A percentile compares a stretch with the other conserved stretches of the same genome.
Conservation (phyloP, 2,888 invertebrate species). For the Dasypogon diadema region DNA sequence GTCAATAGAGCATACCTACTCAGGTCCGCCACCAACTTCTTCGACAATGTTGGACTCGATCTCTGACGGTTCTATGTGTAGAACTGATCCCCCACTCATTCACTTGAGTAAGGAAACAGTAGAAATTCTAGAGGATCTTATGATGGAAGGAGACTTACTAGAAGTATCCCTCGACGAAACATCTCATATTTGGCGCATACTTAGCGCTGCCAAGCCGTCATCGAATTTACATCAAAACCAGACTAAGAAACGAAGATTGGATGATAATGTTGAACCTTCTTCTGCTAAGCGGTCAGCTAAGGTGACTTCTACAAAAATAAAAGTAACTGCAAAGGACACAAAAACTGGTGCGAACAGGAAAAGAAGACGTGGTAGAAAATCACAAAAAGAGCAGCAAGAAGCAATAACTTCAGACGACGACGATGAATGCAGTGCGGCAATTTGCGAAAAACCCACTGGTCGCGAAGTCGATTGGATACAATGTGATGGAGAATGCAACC, state of each 20-base stretch:
- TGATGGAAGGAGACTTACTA: slow-evolving; percentile 92
- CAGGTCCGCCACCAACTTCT: slow-evolving; percentile 41
- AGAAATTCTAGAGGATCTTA: slow-evolving; percentile 79
- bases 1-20: slow-evolving; percentile 57
- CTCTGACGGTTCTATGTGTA: background rate
- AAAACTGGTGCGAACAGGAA: slow-evolving; percentile 19
- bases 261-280: slow-evolving; percentile 46
- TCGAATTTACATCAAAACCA: slow-evolving; percentile 62
- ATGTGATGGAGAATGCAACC: slow-evolving; percentile 95
- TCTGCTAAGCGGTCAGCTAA: slow-evolving; percentile 41
- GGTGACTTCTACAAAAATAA: slow-evolving; percentile 50
- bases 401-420: slow-evolving; percentile 72
- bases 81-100: slow-evolving; percentile 55
- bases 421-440: slow-evolving; percentile 80
- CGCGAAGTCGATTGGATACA: slow-evolving; percentile 97
- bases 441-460: slow-evolving; percentile 80
- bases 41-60: slow-evolving; percentile 55
- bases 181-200: slow-evolving; percentile 80
- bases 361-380: slow-evolving; percentile 51
- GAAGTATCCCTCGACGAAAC: slow-evolving; percentile 91
- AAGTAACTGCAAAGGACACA: slow-evolving; percentile 42
- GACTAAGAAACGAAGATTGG: slow-evolving; percentile 56
- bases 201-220: slow-evolving; percentile 74
- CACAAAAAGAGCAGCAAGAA: slow-evolving; percentile 49
- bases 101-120: slow-evolving; percentile 66